Evolutionary conservation across 1,140 invertebrate species (phyloP), one percentile per base, ranked within the genome.

Genomic region (Cherax destructor): DNA sequence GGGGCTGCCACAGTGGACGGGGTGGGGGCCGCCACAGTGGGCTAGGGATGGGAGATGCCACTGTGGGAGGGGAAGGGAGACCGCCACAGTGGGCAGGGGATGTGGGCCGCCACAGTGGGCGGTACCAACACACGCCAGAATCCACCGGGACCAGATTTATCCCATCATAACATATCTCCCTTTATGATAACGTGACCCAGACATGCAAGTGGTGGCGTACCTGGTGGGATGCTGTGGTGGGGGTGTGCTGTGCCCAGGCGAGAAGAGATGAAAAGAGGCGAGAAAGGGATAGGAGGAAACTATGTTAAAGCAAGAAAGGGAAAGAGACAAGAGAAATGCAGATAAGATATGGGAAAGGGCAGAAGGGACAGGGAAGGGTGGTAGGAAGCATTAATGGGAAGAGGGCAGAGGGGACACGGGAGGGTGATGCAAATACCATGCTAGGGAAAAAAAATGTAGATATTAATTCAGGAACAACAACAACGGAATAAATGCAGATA

Each of bases 321-420:
- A 18, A 18, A 69, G 65, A 21, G 9, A 18, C 11, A 21, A 18
- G 65, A 5, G 21, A 21, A 18, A 18, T 69, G 21, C 13, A 69
- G 65, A 69, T 41, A 41, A 69, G 65, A 69, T 41, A 41, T 41
- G 56, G 65, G 65, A 69, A 21, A 18, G 18, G 21, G 65, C 5
- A 77, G 50, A 59, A 47, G 30, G 69, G 56, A 50, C 30, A 18
- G 21, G 65, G 50, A 41, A 56, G 65, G 52, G 72, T 56, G 83
- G 49, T 18, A 86, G 83, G 61, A 18, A 76, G 83, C 47, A 76
- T 52, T 76, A 56, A 76, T 41, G 61, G 50, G 50, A 41, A 21
- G 83, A 86, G 65, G 76, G 69, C n/a, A 16, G 52, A 69, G 5
- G 11, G 24, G 47, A 52, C 69, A 76, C 4, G 4, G 49, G 18